Percentiles rank a stretch among this genome's conserved stretches.
Conservation (phyloP, 1,140 invertebrate genomes). For the Lerema accius region DNA sequence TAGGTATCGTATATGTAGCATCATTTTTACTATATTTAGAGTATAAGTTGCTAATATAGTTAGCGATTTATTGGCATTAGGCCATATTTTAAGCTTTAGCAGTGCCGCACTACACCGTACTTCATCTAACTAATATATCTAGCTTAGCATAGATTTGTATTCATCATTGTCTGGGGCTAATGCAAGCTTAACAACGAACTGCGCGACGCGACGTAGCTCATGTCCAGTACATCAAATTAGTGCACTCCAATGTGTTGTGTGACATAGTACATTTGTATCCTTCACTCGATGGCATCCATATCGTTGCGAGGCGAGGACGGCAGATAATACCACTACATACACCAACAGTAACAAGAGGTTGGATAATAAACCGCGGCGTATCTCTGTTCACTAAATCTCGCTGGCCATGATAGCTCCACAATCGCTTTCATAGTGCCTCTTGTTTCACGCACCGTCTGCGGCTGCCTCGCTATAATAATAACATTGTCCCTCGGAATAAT, state of each 20-base stretch:
- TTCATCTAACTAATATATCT: conserved; percentile 29
- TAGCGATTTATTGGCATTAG: neutral
- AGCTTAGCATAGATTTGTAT: conserved; percentile 30
- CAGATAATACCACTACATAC: neutral
- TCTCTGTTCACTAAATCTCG: conserved; percentile 67
- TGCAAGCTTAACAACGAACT: conserved; percentile 32
- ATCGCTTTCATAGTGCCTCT: conserved; percentile 62
- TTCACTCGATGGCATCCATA: conserved; percentile 16
- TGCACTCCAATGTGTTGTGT: conserved; percentile 27
- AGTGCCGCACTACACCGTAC: conserved; percentile 10
- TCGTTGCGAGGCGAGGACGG: conserved; percentile 15
- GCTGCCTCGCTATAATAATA: conserved; percentile 56
- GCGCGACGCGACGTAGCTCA: conserved; percentile 19
- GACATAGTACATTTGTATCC: conserved; percentile 26
- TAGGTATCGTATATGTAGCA: too few species aligned
- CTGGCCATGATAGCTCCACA: conserved; percentile 59
- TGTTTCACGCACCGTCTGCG: conserved; percentile 67
- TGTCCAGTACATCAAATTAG: conserved; percentile 33
- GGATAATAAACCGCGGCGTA: conserved; percentile 61
- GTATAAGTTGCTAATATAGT: neutral
- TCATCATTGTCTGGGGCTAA: conserved; percentile 28
- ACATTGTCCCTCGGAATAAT: conserved; percentile 12
- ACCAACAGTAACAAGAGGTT: conserved; percentile 41
- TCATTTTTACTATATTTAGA: too few species aligned
- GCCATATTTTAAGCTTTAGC: conserved; percentile 15